Percentiles rank a stretch among this genome's conserved stretches.
phyloP scores from a whole-genome alignment of 2,888 invertebrate genomes.

The Pelosia muscerda region DNA sequence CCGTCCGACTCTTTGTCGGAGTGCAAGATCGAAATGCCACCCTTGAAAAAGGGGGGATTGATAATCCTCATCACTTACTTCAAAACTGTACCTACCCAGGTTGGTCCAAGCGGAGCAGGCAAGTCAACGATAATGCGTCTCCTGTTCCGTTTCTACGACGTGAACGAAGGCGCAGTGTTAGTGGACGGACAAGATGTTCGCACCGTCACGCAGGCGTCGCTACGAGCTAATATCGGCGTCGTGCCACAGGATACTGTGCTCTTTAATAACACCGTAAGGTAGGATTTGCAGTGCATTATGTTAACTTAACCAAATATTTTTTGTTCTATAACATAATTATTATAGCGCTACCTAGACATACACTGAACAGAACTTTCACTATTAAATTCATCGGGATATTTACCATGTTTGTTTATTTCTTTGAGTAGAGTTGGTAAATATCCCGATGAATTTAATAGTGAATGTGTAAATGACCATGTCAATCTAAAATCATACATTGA shows the following conservation, averaged over 20 bases:
- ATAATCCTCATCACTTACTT: background rate
- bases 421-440: too few relatives aligned
- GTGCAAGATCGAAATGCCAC: too few relatives aligned
- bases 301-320: background rate
- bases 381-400: too few relatives aligned
- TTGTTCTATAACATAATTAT: too few relatives aligned
- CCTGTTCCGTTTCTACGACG: conserved; percentile 98
- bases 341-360: too few relatives aligned
- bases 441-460: too few relatives aligned
- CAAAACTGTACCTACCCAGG: conserved; percentile 77
- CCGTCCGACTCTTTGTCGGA: too few relatives aligned
- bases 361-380: too few relatives aligned
- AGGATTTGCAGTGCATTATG: background rate
- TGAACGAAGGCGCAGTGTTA: conserved; percentile 93
- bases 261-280: conserved; percentile 96
- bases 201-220: conserved; percentile 93
- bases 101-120: conserved; percentile 96
- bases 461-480: too few relatives aligned
- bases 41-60: too few relatives aligned
- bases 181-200: conserved; percentile 97
- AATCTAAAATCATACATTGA: too few relatives aligned
- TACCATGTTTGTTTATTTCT: too few relatives aligned
- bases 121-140: conserved; percentile 98
- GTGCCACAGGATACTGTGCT: conserved; percentile 99
- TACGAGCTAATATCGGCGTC: conserved; percentile 95